These are phyloP conservation scores for Leptopterna dolabrata DNA, from an alignment of 2,888 invertebrate species.

Conservation along the genomic window DNA sequence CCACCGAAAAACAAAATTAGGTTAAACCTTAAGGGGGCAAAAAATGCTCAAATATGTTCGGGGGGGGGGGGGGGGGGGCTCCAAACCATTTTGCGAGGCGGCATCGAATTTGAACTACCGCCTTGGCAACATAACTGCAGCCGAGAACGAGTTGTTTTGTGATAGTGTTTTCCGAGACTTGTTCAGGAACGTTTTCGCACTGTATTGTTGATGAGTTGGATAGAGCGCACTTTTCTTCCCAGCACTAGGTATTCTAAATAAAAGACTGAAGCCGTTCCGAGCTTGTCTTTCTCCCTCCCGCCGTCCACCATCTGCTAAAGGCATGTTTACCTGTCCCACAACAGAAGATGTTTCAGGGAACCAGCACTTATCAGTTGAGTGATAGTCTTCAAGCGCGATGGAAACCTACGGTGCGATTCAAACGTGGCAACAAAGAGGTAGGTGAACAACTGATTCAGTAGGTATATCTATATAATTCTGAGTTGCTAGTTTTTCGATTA, in stretches of 20 bases:
- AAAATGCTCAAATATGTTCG: no score
- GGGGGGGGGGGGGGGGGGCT: no score
- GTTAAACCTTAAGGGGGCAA: no score
- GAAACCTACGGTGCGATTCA: background rate
- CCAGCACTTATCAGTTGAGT: background rate
- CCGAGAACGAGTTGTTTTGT: no score
- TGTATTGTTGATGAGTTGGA: no score
- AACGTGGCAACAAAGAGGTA: background rate
- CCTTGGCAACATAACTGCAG: no score
- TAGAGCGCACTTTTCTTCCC: background rate
- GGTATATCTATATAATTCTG: no score
- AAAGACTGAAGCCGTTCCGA: background rate
- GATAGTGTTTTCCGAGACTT: background rate
- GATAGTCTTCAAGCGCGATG: background rate
- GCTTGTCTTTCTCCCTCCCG: background rate
- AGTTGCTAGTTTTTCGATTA: no score
- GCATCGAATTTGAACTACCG: no score
- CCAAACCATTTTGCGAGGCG: no score
- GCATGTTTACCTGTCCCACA: background rate
- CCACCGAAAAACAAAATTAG: no score
- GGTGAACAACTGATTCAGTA: background rate
- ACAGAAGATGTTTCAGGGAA: background rate
- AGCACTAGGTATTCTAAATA: background rate
- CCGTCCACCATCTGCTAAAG: background rate
- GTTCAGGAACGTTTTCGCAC: background rate